Conservation (phyloP, 1,140 invertebrate genomes). For the Macrobrachium rosenbergii region DNA sequence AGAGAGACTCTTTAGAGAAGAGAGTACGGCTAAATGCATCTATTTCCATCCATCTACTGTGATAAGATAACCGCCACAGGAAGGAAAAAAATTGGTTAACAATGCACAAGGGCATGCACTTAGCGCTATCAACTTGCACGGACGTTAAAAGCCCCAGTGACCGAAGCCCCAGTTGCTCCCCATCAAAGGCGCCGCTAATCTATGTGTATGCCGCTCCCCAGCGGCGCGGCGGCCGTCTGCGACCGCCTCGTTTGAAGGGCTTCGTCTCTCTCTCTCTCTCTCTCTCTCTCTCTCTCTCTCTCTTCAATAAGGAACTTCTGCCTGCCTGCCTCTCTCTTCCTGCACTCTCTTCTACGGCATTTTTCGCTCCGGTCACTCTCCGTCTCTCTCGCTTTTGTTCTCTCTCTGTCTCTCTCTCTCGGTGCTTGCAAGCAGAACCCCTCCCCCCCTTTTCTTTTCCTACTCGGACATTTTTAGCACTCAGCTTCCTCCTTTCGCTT, state of each 20-base stretch:
- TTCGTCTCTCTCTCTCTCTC: neutral
- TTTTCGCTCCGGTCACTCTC: neutral
- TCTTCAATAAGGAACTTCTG: neutral
- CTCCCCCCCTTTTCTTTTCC: neutral
- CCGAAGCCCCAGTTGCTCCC: too few species aligned
- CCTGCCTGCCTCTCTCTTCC: neutral
- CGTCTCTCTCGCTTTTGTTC: neutral
- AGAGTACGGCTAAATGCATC: neutral
- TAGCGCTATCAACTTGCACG: too few species aligned
- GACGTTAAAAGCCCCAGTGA: too few species aligned
- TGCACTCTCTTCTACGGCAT: neutral
- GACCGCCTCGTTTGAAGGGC: neutral
- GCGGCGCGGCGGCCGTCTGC: too few species aligned
- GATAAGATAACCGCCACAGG: too few species aligned
- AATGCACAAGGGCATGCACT: too few species aligned
- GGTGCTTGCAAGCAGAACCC: neutral
- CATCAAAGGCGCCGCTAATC: too few species aligned
- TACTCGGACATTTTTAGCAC: neutral
- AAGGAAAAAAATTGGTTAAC: too few species aligned
- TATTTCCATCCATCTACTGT: too few species aligned
- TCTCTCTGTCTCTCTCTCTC: neutral
- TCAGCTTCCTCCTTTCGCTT: neutral
- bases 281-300: conserved; percentile 4
- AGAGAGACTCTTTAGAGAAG: neutral
- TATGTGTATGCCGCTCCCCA: too few species aligned